Percentiles rank a stretch among this genome's conserved stretches.
phyloP scores from a whole-genome alignment of 2,113 vertebrate species.

The Colistium nudipinnis region DNA sequence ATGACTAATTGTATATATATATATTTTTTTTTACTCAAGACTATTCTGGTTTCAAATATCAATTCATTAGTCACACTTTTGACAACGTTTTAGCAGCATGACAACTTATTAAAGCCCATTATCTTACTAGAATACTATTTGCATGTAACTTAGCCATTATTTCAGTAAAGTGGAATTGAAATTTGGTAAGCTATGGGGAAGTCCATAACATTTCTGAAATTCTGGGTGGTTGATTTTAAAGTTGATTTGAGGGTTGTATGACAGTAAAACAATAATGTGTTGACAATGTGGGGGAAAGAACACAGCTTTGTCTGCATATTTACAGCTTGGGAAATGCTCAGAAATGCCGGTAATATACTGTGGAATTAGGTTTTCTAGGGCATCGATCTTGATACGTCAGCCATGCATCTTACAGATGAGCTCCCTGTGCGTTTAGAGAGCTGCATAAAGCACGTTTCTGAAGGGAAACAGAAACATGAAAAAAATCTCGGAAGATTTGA shows the following conservation, averaged over 20 bases:
- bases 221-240: no score
- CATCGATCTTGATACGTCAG: constrained; percentile 27
- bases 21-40: constrained; percentile 1
- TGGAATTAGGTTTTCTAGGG: constrained; percentile 35
- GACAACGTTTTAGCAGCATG: no score
- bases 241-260: no score
- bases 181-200: no score
- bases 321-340: constrained; percentile 8
- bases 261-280: neutral
- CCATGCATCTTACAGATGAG: constrained; percentile 15
- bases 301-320: constrained; percentile 19
- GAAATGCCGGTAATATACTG: no score
- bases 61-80: no score
- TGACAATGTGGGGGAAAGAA: neutral
- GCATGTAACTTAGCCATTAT: no score
- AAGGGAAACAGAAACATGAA: neutral
- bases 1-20: neutral
- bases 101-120: no score
- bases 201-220: no score
- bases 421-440: neutral
- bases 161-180: no score
- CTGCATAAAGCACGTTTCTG: constrained; percentile 13
- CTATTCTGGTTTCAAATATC: neutral
- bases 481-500: constrained; percentile 13
- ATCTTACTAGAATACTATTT: no score